phyloP scores from a whole-genome alignment of 2,113 vertebrate genomes.

The Ptilorrhoa leucosticta region DNA sequence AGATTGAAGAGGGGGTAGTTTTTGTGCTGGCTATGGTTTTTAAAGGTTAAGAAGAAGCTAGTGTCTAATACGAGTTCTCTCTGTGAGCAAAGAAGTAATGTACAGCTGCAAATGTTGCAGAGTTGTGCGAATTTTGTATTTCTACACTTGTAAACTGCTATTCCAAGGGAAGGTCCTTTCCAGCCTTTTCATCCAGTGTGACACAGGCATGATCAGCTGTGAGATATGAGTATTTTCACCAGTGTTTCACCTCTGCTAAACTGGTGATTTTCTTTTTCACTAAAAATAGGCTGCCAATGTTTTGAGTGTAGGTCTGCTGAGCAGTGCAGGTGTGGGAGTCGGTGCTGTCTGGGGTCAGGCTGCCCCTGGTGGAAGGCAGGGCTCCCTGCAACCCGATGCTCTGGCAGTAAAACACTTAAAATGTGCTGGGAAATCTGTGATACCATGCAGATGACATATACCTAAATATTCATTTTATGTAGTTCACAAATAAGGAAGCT shows the following conservation, averaged over 20 bases:
- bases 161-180: not conserved
- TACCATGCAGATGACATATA: fast-evolving
- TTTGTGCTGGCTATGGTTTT: not conserved
- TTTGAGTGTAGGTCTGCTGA: not conserved
- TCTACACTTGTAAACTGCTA: not conserved
- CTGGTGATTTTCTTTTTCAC: fast-evolving
- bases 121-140: not conserved
- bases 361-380: fast-evolving
- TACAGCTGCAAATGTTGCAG: not conserved
- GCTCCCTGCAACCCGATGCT: not conserved
- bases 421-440: not conserved
- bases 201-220: not conserved
- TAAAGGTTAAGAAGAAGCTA: not conserved
- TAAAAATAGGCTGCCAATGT: not conserved
- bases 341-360: fast-evolving
- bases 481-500: not conserved
- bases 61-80: not conserved
- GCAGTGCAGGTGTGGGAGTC: not conserved
- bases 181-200: not conserved
- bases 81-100: not conserved
- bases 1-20: not conserved
- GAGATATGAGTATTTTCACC: fast-evolving
- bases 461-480: not conserved
- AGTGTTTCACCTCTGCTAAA: not conserved
- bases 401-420: not conserved